Base-by-base conservation (phyloP, 2,888 invertebrate genomes). In the Oligia latruncula region DNA sequence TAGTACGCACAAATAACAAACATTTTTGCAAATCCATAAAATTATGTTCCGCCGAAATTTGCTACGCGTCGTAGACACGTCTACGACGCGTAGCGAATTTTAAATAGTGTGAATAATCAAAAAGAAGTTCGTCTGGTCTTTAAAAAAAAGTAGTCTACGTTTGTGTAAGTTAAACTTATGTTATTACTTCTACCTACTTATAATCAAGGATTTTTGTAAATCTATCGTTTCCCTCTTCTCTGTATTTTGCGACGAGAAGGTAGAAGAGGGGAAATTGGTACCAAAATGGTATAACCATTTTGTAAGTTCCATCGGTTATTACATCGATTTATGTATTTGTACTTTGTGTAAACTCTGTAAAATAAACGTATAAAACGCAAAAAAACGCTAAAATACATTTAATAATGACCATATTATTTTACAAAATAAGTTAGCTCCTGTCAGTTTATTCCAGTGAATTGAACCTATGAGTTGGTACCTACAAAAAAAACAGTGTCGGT, bases 51-150 rank as follows among this genome's bases (percentile, higher is more conserved):
- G 13, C 40, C 15, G 15, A 62, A 70, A 70, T 71, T 65, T 40
- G 70, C 40, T 49, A 79, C 70, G 58, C 35, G 55, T 40, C 52
- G 68, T 77, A 58, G 66, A 76, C 15, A 3, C 4, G 8, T 60
- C 23, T 60, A 67, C 67, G 40, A 67, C 46, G 49, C 55, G 68
- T 66, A 80, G 8, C 43, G 55, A 49, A 46, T 5, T 17, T 65
- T 23, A 9, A 29, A 5, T 43, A 29, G 1, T 8, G 13, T 60
- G n/a, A 20, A 52, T 15, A 40, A 29, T 40, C 8, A 5, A 75
- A 29, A 43, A 17, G 4, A 29, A 49, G 2, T 9, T n/a, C 17
- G 13, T 49, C 0, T n/a, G 0, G 17, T 60, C 13, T 46, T 40
- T 23, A 5, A 13, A 35, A 13, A 62, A 60, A 73, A 58, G 2